phyloP scores from a whole-genome alignment of 1,140 invertebrate genomes.

The Euglossa dilemma region DNA sequence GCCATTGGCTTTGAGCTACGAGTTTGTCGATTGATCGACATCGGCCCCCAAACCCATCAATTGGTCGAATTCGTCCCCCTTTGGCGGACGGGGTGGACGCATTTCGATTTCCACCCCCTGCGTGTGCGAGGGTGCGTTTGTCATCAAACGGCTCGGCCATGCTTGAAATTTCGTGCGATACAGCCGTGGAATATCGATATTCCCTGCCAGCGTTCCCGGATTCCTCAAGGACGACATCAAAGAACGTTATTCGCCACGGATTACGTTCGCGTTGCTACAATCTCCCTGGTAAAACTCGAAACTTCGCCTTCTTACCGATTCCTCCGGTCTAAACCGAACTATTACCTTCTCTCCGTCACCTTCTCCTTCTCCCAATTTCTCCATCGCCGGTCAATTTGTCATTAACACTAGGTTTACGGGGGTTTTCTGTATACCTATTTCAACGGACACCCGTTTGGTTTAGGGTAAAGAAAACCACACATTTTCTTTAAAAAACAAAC shows the following conservation, averaged over 20 bases:
- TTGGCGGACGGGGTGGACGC: constrained; percentile 62
- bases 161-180: constrained; percentile 73
- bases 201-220: constrained; percentile 51
- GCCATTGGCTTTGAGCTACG: constrained; percentile 59
- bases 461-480: too few relatives aligned
- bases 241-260: constrained; percentile 51
- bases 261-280: constrained; percentile 25
- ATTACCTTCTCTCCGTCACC: neutral
- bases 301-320: neutral
- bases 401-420: too few relatives aligned
- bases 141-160: constrained; percentile 73
- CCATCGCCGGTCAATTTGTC: neutral
- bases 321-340: neutral
- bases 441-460: too few relatives aligned
- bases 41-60: constrained; percentile 66
- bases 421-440: too few relatives aligned
- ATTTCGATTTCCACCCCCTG: constrained; percentile 71
- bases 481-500: too few relatives aligned
- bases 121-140: constrained; percentile 69
- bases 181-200: constrained; percentile 71
- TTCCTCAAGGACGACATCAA: constrained; percentile 70
- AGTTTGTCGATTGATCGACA: constrained; percentile 73
- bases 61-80: constrained; percentile 72
- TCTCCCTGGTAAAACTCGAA: constrained; percentile 11
- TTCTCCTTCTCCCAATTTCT: neutral